Conservation (phyloP, 1,140 invertebrate genomes). For the Schlechtendalia chinensis region DNA sequence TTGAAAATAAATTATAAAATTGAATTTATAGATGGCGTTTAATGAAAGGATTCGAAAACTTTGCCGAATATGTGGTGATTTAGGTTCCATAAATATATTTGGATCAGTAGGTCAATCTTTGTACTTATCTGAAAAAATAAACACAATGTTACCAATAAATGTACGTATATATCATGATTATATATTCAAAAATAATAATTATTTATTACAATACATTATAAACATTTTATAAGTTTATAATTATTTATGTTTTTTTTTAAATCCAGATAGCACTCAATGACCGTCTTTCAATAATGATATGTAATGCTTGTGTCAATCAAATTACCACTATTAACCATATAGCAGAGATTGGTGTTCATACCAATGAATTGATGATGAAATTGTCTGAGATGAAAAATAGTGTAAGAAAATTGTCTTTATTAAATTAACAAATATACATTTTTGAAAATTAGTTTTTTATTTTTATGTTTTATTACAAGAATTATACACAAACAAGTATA, state of each 20-base stretch:
- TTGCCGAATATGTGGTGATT: slow-evolving; percentile 39
- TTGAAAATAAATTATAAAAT: background rate
- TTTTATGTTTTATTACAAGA: too few relatives aligned
- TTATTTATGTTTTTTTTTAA: background rate
- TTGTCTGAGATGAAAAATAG: background rate
- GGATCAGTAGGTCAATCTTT: slow-evolving; percentile 34
- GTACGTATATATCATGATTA: slow-evolving; percentile 6
- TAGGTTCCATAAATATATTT: slow-evolving; percentile 40
- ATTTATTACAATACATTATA: background rate
- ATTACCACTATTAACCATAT: slow-evolving; percentile 23
- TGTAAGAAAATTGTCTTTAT: background rate
- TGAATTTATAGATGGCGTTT: slow-evolving; percentile 24
- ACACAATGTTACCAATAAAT: slow-evolving; percentile 14
- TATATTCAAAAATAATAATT: background rate
- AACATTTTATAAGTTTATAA: background rate
- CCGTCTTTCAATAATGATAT: slow-evolving; percentile 15
- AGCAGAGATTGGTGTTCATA: background rate
- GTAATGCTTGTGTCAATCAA: slow-evolving; percentile 27
- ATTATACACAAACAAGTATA: too few relatives aligned
- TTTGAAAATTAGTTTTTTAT: too few relatives aligned
- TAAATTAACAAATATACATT: background rate
- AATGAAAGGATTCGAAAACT: slow-evolving; percentile 34
- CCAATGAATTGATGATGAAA: slow-evolving; percentile 35
- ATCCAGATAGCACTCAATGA: slow-evolving; percentile 18
- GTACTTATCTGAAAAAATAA: slow-evolving; percentile 39